Conservation (phyloP, 2,888 invertebrate genomes). For the Polymixis lichenea region DNA sequence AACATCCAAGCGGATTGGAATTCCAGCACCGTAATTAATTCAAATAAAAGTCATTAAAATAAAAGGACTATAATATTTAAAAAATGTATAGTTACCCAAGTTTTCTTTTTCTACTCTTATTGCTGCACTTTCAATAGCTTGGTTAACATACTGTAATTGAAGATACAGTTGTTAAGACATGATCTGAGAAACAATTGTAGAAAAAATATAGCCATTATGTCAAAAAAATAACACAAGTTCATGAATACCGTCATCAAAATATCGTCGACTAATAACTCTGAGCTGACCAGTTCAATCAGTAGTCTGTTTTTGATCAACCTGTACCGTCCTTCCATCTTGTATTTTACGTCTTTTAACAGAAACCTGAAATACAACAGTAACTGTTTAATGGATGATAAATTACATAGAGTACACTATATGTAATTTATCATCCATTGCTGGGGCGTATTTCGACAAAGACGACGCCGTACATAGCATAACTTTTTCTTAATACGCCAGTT, state of each 20-base stretch:
- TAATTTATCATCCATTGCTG: too few relatives aligned
- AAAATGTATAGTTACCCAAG: slow-evolving; percentile 68
- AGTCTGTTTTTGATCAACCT: slow-evolving; percentile 76
- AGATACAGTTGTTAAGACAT: background rate
- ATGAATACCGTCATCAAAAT: slow-evolving; percentile 76
- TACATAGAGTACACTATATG: background rate
- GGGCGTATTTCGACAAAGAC: background rate
- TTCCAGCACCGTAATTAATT: background rate
- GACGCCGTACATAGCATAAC: background rate
- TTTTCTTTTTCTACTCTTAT: slow-evolving; percentile 59
- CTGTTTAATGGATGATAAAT: background rate
- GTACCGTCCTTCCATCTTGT: slow-evolving; percentile 79
- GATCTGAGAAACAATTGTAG: background rate
- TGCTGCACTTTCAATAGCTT: slow-evolving; percentile 52
- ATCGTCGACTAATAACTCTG: slow-evolving; percentile 71
- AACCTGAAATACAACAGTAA: slow-evolving; percentile 70
- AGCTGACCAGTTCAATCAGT: slow-evolving; percentile 76
- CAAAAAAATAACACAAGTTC: background rate
- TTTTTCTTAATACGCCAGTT: too few relatives aligned
- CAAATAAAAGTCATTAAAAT: background rate
- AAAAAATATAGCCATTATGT: too few relatives aligned
- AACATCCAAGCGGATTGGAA: background rate
- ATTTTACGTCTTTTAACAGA: slow-evolving; percentile 77
- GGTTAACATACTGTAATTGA: slow-evolving; percentile 71
- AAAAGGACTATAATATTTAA: too few relatives aligned